Base-by-base conservation (phyloP, 2,888 invertebrate genomes). In the Busseola fusca region DNA sequence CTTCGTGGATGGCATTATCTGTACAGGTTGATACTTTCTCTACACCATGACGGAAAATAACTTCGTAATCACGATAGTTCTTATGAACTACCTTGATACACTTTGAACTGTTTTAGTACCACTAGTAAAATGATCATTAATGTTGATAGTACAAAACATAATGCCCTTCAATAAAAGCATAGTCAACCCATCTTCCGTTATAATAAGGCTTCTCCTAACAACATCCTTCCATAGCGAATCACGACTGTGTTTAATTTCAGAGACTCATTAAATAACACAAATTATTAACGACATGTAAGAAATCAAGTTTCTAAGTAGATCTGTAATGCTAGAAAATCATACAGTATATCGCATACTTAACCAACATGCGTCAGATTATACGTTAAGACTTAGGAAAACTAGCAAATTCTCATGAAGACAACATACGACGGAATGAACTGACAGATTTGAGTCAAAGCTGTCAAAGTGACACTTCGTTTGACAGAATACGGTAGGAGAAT, bases 211-310 rank as follows among this genome's bases (percentile, higher is more conserved):
- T 75, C 79, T 64, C 58, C 66, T 63, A 64, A 69, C 71, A 52
- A 75, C 77, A 71, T 80, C 80, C 80, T 79, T 82, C 64, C 71
- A 64, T 58, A 71, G 73, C 40, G 10, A 74, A 62, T 77, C 78
- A 74, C 69, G 48, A 65, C n/a, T 65, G 59, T 64, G n/a, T 63
- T 63, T 73, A 67, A 71, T 70, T 68, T 76, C 64, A 67, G 6
- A 58, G 34, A 45, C 54, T 64, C 37, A 58, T 64, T 42, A 73
- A 67, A 69, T 67, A 45, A 25, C 50, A 58, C 40, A 67, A 78
- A 70, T 78, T 57, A 73, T 42, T 60, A 27, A 63, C 56, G 25
- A 72, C 58, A 64, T 62, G 12, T 16, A 48, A 72, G 52, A 77
- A 64, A 78, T 73, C 69, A 50, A 58, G 82, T 82, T 81, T 76